These are phyloP conservation scores for Aptenodytes forsteri DNA, from an alignment of 2,113 vertebrate species.

Conservation along the genomic window DNA sequence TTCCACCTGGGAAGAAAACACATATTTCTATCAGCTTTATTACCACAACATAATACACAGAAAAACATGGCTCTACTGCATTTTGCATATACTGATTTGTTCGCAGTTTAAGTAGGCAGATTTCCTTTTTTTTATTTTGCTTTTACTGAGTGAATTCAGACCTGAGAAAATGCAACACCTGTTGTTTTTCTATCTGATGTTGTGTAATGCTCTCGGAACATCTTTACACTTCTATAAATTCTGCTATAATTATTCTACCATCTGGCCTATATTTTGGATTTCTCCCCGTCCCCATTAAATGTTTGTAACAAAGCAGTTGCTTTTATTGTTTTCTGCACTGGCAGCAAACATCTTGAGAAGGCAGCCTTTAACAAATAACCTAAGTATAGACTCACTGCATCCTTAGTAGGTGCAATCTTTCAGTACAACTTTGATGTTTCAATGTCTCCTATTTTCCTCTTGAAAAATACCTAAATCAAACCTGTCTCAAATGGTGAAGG, in stretches of 20 bases:
- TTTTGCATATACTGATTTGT: background rate
- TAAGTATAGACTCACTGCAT: background rate
- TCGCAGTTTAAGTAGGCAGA: background rate
- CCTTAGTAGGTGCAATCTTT: background rate
- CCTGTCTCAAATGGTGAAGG: background rate
- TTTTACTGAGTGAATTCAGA: background rate
- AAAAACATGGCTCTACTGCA: background rate
- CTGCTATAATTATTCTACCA: slow-evolving; percentile 1
- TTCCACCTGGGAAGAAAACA: background rate
- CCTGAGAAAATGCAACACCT: background rate
- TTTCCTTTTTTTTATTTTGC: background rate
- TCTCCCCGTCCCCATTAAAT: background rate
- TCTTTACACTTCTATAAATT: background rate
- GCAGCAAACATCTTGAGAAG: background rate
- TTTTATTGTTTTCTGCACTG: background rate
- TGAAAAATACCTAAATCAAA: background rate
- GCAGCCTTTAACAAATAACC: background rate
- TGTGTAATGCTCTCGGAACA: background rate
- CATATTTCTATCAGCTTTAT: background rate
- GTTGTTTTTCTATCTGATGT: background rate
- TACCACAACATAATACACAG: background rate
- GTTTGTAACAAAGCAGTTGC: background rate
- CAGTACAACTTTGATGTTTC: background rate
- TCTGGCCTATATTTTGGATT: background rate
- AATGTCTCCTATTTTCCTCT: background rate